A percentile compares a stretch with the other conserved stretches of the same genome.
Conservation (phyloP, 2,113 vertebrate species). For the Myodes glareolus region DNA sequence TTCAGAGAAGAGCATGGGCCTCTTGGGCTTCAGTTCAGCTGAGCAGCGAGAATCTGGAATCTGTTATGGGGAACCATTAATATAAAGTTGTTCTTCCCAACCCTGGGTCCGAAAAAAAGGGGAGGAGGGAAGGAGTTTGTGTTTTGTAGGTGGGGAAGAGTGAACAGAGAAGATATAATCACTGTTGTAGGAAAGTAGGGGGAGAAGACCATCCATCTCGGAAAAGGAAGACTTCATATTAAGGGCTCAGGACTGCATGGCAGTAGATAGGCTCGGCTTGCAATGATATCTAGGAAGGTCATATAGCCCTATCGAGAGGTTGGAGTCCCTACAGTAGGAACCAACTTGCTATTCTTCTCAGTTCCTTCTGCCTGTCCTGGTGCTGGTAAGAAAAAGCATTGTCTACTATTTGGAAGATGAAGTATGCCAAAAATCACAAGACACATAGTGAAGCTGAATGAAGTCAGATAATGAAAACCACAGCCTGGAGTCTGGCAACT, state of each 20-base stretch:
- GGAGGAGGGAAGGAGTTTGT: background rate
- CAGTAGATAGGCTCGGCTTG: background rate
- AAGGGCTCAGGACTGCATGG: too few species aligned
- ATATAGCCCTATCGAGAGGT: fast-evolving
- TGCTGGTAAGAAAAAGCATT: slow-evolving; percentile 5
- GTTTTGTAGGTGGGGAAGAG: fast-evolving
- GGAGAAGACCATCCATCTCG: fast-evolving
- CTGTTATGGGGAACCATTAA: background rate
- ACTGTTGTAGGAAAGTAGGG: background rate
- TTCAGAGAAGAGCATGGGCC: background rate
- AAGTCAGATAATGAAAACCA: slow-evolving; percentile 60
- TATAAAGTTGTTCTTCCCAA: background rate
- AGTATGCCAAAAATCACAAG: slow-evolving; percentile 1
- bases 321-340: background rate
- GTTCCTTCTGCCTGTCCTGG: background rate
- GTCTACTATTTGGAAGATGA: slow-evolving; percentile 28
- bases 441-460: background rate
- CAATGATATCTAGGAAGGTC: background rate
- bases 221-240: background rate
- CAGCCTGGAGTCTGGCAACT: slow-evolving; percentile 37
- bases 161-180: background rate
- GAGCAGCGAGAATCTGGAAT: background rate
- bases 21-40: background rate
- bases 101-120: background rate
- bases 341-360: background rate